Evolutionary conservation across 2,113 vertebrate species (phyloP).

Genomic region (Nothocercus nigrocapillus): DNA sequence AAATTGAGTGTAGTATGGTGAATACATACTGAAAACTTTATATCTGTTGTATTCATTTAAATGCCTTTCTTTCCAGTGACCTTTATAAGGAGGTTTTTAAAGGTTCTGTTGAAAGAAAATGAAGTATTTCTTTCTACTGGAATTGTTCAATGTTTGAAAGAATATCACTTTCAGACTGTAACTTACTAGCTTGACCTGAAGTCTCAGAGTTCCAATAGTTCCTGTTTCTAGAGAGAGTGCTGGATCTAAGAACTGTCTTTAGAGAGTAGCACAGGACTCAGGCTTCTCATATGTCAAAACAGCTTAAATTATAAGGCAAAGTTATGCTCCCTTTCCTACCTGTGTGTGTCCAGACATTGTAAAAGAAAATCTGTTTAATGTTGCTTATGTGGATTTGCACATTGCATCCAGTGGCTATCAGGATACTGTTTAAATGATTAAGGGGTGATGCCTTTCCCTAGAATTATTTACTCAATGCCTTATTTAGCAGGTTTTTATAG

Average conservation of each 20-base stretch:
- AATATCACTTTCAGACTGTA: not conserved
- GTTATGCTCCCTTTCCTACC: not conserved
- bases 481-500: not conserved
- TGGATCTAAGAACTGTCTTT: not conserved
- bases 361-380: not conserved
- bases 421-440: not conserved
- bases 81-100: too few relatives aligned
- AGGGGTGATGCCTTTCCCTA: not conserved
- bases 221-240: not conserved
- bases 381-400: not conserved
- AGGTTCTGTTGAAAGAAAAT: too few relatives aligned
- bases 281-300: not conserved
- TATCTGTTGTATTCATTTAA: too few relatives aligned
- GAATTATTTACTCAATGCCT: not conserved
- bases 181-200: not conserved
- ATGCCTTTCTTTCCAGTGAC: too few relatives aligned
- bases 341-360: not conserved
- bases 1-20: too few relatives aligned
- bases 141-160: too few relatives aligned
- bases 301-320: not conserved
- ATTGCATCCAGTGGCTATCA: not conserved
- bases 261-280: not conserved
- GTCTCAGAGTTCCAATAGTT: not conserved
- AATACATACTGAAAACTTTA: too few relatives aligned
- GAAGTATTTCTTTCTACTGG: too few relatives aligned